phyloP scores from a whole-genome alignment of 2,888 invertebrate genomes.

The Neoascia interrupta region DNA sequence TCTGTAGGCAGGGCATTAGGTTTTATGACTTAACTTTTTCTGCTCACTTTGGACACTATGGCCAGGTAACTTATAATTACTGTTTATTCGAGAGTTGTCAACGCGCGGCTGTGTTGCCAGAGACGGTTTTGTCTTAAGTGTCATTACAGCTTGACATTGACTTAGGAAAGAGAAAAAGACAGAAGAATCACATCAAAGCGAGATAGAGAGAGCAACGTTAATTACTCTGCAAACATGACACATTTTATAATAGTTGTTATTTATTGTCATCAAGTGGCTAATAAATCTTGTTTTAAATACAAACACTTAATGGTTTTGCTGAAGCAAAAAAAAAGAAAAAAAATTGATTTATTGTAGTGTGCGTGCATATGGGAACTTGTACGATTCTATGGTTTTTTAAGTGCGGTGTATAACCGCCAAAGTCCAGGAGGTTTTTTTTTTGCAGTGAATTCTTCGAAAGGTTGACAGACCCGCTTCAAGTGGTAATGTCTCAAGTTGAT shows the following conservation, averaged over 20 bases:
- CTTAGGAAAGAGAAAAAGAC: slow-evolving; percentile 30
- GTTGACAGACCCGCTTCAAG: too few species aligned
- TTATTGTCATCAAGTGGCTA: slow-evolving; percentile 58
- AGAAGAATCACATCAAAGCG: neutral
- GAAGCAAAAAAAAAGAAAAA: too few species aligned
- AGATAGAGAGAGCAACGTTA: slow-evolving; percentile 18
- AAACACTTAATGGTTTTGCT: too few species aligned
- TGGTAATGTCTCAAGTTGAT: too few species aligned
- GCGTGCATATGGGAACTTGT: too few species aligned
- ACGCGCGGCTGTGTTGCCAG: slow-evolving; percentile 32
- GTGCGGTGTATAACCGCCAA: too few species aligned
- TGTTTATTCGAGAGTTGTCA: slow-evolving; percentile 42
- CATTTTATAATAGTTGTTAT: slow-evolving; percentile 63
- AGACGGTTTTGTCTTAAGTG: slow-evolving; percentile 45
- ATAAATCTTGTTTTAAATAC: too few species aligned
- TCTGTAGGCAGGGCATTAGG: neutral
- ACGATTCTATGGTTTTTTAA: too few species aligned
- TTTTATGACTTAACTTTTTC: neutral
- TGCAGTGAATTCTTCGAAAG: too few species aligned
- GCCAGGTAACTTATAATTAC: slow-evolving; percentile 34
- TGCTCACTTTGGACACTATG: slow-evolving; percentile 13
- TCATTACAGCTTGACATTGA: slow-evolving; percentile 58
- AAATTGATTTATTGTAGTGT: too few species aligned
- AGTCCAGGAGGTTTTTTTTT: too few species aligned
- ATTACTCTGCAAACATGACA: slow-evolving; percentile 61